Evolutionary conservation across 2,888 invertebrate species (phyloP).

Genomic region (Odontothrips loti): DNA sequence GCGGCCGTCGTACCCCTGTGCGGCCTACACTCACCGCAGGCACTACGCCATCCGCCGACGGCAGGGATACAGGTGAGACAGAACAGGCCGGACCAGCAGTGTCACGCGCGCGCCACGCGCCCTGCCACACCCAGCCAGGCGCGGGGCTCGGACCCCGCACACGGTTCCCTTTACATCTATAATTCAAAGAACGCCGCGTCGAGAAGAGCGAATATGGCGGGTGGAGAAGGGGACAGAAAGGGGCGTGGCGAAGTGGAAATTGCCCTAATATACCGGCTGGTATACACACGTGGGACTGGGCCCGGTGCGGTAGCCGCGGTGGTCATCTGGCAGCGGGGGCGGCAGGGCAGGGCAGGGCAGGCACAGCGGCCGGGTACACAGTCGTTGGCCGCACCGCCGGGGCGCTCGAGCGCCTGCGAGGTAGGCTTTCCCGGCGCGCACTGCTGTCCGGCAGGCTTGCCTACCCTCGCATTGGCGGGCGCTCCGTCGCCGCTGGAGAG

Average conservation of each 20-base stretch:
- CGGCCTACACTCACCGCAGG: conserved; percentile 1
- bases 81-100: too few relatives aligned
- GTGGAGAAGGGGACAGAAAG: not conserved
- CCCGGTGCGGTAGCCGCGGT: too few relatives aligned
- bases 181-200: not conserved
- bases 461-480: not conserved
- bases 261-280: too few relatives aligned
- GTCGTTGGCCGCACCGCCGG: too few relatives aligned
- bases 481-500: not conserved
- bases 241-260: not conserved
- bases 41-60: conserved; percentile 5
- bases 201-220: not conserved
- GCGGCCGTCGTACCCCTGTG: conserved; percentile 13
- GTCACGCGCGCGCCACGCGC: too few relatives aligned
- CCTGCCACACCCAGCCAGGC: too few relatives aligned
- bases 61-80: not conserved
- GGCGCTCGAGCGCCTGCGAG: not conserved
- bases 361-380: too few relatives aligned
- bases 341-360: too few relatives aligned
- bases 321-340: too few relatives aligned
- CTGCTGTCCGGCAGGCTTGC: not conserved
- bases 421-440: not conserved
- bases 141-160: too few relatives aligned
- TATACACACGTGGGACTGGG: too few relatives aligned
- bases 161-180: too few relatives aligned